Evolutionary conservation across 2,113 vertebrate genomes (phyloP), one percentile per base, ranked within the genome.

Genomic region (Leptocoma aspasia): DNA sequence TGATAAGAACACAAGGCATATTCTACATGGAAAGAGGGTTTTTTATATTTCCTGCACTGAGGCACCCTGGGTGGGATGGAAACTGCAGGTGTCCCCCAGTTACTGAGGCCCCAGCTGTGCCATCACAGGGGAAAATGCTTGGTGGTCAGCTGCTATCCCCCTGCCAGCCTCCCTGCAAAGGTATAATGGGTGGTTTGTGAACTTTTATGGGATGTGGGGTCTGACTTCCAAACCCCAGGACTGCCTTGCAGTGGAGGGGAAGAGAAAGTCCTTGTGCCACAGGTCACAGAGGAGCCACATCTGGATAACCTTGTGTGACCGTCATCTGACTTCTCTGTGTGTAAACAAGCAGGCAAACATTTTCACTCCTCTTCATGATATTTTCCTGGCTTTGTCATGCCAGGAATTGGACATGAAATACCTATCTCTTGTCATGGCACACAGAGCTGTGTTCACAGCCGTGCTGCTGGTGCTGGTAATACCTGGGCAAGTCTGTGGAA

Each of bases 21-120:
- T 31, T 63, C 28, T 50, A 30, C 2, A 1, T 9, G n/a, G 44
- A 72, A 82, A 92, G 30, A 66, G 5, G 11, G 3, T 28, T 59
- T 44, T 54, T 57, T 37, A 14, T 65, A 21, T 68, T 81, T 82
- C 26, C 61, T 26, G 30, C 53, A 42, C 6, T 13, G 27, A 70
- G 11, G 90, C 4, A 27, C 4, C 5, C 18, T 24, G 30, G 23
- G 3, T 77, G 45, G 33, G 68, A 17, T 37, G 45, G 60, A 39
- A 73, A 47, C 0, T 1, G 22, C 0, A 0, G 7, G 15, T 61
- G 10, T 11, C 5, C 9, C 13, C 1, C 1, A 2, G 33, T 27
- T 28, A 18, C 30, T 35, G 72, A 64, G 37, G 56, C 18, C 73
- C 39, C 52, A 63, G 1, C 39, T 2, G 2, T 44, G 65, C 24